phyloP scores from a whole-genome alignment of 1,140 invertebrate species.

The Thaumetopoea pityocampa region DNA sequence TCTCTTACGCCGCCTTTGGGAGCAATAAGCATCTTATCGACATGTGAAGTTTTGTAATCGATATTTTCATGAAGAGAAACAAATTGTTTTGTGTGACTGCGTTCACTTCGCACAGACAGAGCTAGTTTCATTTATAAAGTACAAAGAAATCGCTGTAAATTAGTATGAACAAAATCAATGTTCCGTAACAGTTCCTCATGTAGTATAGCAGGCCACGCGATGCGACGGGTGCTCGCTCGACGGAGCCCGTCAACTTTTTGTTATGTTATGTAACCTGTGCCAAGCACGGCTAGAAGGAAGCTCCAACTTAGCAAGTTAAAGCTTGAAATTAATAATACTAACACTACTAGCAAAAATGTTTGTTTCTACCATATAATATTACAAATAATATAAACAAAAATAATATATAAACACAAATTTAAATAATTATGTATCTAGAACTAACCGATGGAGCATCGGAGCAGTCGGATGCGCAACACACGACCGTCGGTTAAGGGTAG shows the following conservation, averaged over 20 bases:
- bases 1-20: constrained; percentile 16
- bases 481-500: constrained; percentile 41
- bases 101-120: constrained; percentile 12
- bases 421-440: constrained; percentile 15
- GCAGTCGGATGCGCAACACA: constrained; percentile 68
- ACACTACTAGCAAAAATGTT: constrained; percentile 1
- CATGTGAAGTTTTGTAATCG: constrained; percentile 8
- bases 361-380: background rate
- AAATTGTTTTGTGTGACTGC: background rate
- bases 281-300: constrained; percentile 30
- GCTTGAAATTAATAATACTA: constrained; percentile 8
- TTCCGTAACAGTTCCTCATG: constrained; percentile 18
- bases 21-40: constrained; percentile 16
- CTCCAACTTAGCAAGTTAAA: constrained; percentile 11
- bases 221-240: constrained; percentile 18
- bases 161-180: constrained; percentile 16
- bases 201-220: constrained; percentile 15
- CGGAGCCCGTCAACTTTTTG: constrained; percentile 25
- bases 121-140: constrained; percentile 20
- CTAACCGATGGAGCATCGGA: constrained; percentile 71
- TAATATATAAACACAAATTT: constrained; percentile 5
- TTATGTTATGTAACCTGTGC: constrained; percentile 57
- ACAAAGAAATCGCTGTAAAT: constrained; percentile 14
- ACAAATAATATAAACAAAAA: background rate
- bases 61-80: constrained; percentile 4